Base-by-base conservation (phyloP, 2,797 vertebrate species). In the Iguana delicatissima region DNA sequence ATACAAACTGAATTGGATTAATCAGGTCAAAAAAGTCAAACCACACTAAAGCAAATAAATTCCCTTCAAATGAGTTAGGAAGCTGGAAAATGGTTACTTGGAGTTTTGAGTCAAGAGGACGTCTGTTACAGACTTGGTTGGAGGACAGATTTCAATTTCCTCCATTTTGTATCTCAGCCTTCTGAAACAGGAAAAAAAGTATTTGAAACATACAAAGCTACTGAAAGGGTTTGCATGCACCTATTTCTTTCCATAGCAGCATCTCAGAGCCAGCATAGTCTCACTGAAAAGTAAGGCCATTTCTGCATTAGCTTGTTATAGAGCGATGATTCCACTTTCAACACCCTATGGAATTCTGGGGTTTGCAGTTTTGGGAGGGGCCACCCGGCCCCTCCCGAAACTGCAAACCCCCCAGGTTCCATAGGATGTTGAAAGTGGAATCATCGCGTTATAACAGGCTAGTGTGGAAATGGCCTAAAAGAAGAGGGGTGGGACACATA, bases 221-320 rank as follows among this genome's bases (percentile, higher is more conserved):
- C 38, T 83, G 22, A 42, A 64, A 64, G 35, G 24, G n/a, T 35
- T 29, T 42, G 67, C 67, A 69, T 32, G 64, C 59, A 84, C 35
- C 82, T 84, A 59, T 46, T 24, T 67, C 42, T 26, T 67, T 38
- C 29, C 38, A 32, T 10, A 69, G 67, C 10, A 69, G 64, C 64
- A 29, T 26, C 59, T 62, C 24, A 67, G 59, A 64, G 59, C 67
- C 59, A 84, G 59, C 82, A 67, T 4, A 42, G 35, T 84, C 26
- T 46, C 82, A 46, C 29, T 38, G 59, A 84, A 84, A 84, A 84
- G 62, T 67, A 64, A n/a, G n/a, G n/a, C n/a, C n/a, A n/a, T n/a
- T n/a, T n/a, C n/a, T n/a, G n/a, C n/a, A n/a, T n/a, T n/a, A n/a
- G n/a, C n/a, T n/a, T n/a, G n/a, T n/a, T n/a, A n/a, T n/a, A n/a